Evolutionary conservation across 2,888 invertebrate genomes (phyloP).

Genomic region (Branchellion lobata): DNA sequence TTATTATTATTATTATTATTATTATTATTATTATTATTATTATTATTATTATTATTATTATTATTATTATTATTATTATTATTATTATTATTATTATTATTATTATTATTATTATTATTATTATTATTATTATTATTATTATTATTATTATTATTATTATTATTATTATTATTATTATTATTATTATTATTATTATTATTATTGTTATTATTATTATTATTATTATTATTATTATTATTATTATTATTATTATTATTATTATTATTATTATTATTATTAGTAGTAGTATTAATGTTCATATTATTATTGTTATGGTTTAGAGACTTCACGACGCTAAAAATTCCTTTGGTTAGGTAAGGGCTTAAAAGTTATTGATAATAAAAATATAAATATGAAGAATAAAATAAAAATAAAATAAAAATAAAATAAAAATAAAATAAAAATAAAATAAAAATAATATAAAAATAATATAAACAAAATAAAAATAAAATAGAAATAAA

Average conservation of each 20-base stretch:
- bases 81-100: neutral
- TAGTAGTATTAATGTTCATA: neutral
- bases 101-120: neutral
- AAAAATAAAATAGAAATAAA: no score
- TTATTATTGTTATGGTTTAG: conserved; percentile 32
- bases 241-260: neutral
- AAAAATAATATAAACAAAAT: no score
- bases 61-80: neutral
- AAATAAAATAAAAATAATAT: no score
- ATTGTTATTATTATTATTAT: neutral
- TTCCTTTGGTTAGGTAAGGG: no score
- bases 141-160: neutral
- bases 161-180: neutral
- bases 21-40: neutral
- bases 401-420: no score
- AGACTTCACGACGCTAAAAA: no score
- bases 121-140: neutral
- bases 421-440: no score
- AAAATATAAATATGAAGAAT: no score
- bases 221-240: neutral
- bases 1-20: neutral
- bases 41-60: neutral
- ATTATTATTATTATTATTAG: no score
- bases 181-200: neutral
- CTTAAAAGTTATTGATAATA: no score